Conservation (phyloP, 2,113 vertebrate species). For the Tragulus kanchil region DNA sequence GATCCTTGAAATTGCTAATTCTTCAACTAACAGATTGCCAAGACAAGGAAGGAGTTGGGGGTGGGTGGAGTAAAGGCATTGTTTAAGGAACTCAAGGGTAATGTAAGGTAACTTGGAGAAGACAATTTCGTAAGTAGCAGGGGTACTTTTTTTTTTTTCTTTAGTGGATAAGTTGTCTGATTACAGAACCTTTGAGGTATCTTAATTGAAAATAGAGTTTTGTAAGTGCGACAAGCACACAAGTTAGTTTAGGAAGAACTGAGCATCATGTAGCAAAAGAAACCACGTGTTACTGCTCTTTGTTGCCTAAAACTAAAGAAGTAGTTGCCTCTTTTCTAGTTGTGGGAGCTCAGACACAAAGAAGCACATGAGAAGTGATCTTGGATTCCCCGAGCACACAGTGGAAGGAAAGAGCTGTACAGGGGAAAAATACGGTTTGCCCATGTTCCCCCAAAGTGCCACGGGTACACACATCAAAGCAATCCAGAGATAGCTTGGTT, state of each 20-base stretch:
- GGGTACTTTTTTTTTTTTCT: not conserved
- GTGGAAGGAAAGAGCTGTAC: not conserved
- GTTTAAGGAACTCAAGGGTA: not conserved
- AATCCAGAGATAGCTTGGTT: not conserved
- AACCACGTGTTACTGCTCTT: not conserved
- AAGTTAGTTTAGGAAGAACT: not conserved
- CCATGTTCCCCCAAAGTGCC: not conserved
- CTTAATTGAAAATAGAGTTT: conserved; percentile 33
- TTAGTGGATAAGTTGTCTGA: not conserved
- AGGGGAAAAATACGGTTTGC: not conserved
- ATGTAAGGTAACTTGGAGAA: not conserved
- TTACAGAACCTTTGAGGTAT: not conserved
- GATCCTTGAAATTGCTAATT: not conserved
- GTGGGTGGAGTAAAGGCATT: not conserved
- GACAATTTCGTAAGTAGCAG: not conserved
- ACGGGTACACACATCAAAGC: not conserved
- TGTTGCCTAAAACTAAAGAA: not conserved
- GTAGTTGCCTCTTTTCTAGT: not conserved
- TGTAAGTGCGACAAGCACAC: not conserved
- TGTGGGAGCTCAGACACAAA: not conserved
- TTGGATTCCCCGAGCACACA: not conserved
- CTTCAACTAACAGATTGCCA: not conserved
- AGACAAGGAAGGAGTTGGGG: not conserved
- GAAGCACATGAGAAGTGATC: not conserved
- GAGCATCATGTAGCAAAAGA: not conserved